Percentiles rank a stretch among this genome's conserved stretches.
These are phyloP conservation scores for Thamnaconus septentrionalis DNA, from an alignment of 2,113 vertebrate species.

Conservation along the genomic window DNA sequence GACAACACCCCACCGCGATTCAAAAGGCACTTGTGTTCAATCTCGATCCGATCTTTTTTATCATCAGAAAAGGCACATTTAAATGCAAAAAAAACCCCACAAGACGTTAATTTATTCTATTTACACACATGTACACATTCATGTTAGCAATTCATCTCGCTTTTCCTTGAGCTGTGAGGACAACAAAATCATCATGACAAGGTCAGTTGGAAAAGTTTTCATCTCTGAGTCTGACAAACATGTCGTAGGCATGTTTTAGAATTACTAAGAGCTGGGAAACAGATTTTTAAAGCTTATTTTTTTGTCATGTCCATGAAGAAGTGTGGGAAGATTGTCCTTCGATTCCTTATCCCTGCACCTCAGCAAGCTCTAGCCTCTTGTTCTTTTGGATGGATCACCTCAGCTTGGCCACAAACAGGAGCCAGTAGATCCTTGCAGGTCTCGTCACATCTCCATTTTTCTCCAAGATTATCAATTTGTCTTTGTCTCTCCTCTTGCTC, in stretches of 20 bases:
- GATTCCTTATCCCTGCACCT: not conserved
- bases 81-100: conserved; percentile 40
- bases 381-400: conserved; percentile 8
- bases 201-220: too few species aligned
- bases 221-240: conserved; percentile 8
- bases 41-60: conserved; percentile 7
- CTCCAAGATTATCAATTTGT: not conserved
- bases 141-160: conserved; percentile 42
- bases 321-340: conserved; percentile 28
- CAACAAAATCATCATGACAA: too few species aligned
- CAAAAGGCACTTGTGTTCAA: conserved; percentile 44
- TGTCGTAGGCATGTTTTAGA: conserved; percentile 14
- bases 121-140: conserved; percentile 77
- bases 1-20: too few species aligned
- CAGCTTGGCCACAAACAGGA: not conserved
- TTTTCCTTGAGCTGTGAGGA: too few species aligned
- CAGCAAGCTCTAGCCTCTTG: not conserved
- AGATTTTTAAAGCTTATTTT: conserved; percentile 10
- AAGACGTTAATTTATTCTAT: conserved; percentile 75
- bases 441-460: conserved; percentile 9
- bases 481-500: not conserved
- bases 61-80: conserved; percentile 52
- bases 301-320: conserved; percentile 17
- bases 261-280: conserved; percentile 39
- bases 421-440: not conserved